Conservation (phyloP, 2,113 vertebrate genomes). For the Camelus dromedarius region DNA sequence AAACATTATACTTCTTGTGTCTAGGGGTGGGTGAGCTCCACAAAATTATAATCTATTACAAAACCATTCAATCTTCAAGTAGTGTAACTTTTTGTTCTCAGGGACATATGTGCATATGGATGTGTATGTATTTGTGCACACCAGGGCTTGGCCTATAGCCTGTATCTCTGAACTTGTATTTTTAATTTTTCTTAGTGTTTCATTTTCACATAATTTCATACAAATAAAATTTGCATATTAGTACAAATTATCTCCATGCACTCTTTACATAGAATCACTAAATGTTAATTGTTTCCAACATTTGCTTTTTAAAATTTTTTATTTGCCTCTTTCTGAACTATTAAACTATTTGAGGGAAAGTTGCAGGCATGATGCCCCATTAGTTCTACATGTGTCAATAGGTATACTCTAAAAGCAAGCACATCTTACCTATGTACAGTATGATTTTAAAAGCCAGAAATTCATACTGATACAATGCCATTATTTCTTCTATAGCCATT, state of each 20-base stretch:
- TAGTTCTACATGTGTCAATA: neutral
- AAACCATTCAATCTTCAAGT: neutral
- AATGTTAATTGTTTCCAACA: neutral
- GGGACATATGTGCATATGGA: rapidly evolving
- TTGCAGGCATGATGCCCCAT: neutral
- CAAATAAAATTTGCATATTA: neutral
- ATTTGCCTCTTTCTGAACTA: neutral
- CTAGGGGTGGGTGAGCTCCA: rapidly evolving
- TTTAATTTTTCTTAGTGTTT: neutral
- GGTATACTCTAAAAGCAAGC: neutral
- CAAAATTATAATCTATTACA: neutral
- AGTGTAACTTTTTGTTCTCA: neutral
- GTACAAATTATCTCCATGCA: neutral
- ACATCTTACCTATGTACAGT: neutral
- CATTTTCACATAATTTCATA: neutral
- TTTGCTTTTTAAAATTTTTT: neutral
- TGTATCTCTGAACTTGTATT: neutral
- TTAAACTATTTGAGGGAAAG: neutral
- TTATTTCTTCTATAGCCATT: neutral
- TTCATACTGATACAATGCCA: neutral
- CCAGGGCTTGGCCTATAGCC: rapidly evolving
- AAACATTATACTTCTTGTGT: neutral
- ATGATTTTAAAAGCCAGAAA: neutral
- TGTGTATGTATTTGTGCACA: neutral
- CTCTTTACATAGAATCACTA: neutral